Percentiles rank a stretch among this genome's conserved stretches.
These are phyloP conservation scores for Perca schrenkii DNA, from an alignment of 2,113 vertebrate genomes.

Conservation along the genomic window DNA sequence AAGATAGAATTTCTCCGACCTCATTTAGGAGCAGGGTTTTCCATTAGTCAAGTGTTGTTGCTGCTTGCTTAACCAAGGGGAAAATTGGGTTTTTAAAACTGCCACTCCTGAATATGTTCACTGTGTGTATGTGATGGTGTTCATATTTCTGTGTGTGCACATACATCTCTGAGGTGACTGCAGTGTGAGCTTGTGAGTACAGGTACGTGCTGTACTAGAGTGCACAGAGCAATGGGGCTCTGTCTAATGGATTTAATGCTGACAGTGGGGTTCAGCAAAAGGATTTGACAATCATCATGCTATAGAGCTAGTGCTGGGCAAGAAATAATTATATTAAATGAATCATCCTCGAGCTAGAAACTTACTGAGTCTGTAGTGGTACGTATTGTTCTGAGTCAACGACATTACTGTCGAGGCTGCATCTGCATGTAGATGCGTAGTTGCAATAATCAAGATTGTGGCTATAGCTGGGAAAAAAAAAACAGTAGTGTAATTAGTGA, in stretches of 20 bases:
- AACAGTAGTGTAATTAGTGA: neutral
- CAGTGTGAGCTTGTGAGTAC: slow-evolving; percentile 40
- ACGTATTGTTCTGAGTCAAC: neutral
- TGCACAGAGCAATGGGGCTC: slow-evolving; percentile 28
- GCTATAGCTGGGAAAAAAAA: neutral
- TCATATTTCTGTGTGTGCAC: slow-evolving; percentile 26
- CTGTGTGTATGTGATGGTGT: slow-evolving; percentile 40
- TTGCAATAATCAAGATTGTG: slow-evolving; percentile 4
- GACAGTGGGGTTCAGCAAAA: slow-evolving; percentile 44
- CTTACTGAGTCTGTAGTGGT: neutral
- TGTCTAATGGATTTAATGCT: slow-evolving; percentile 55
- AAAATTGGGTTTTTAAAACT: slow-evolving; percentile 86
- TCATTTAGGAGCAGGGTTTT: slow-evolving; percentile 82
- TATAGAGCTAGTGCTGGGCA: slow-evolving; percentile 1
- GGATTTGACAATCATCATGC: slow-evolving; percentile 51
- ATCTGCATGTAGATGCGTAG: neutral
- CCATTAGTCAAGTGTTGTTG: slow-evolving; percentile 85
- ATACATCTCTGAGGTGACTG: slow-evolving; percentile 41
- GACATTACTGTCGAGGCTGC: neutral
- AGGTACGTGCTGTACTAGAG: slow-evolving; percentile 47
- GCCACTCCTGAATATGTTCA: slow-evolving; percentile 78
- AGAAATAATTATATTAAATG: slow-evolving; percentile 29
- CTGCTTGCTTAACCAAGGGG: slow-evolving; percentile 85
- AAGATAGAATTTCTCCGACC: slow-evolving; percentile 81
- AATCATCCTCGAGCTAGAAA: slow-evolving; percentile 19